Base-by-base conservation (phyloP, 2,888 invertebrate species). In the Rapana venosa region DNA sequence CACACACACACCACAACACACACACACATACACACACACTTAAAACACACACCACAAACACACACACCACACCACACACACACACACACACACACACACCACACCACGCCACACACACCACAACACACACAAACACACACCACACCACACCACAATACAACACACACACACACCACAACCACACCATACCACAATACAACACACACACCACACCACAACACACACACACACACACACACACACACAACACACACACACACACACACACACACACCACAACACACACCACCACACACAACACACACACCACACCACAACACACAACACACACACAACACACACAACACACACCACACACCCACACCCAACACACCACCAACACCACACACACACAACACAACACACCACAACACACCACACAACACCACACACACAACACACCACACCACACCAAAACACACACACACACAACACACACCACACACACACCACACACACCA, bases 251-350 rank as follows among this genome's bases (percentile, higher is more conserved):
- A 15, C 8, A 58, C 8, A 58, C 11, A 58, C 11, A 8, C 15
- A 15, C 58, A 58, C 8, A 58, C 58, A 8, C 11, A 58, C 11
- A 58, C n/a, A n/a, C n/a, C n/a, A n/a, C n/a, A n/a, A n/a, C n/a
- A n/a, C n/a, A 74, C 74, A 74, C 74, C 70, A 20, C 70, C 79
- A 30, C 79, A 79, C 32, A 30, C 79, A 79, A n/a, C n/a, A n/a
- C n/a, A n/a, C n/a, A n/a, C n/a, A n/a, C n/a, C n/a, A n/a, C n/a
- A n/a, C n/a, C n/a, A n/a, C n/a, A n/a, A n/a, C n/a, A n/a, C n/a
- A n/a, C n/a, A n/a, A 79, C 79, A 79, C 79, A 81, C 81, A 81
- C 81, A 36, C 81, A 81, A n/a, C 81, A 81, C 36, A 81, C 81
- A 81, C 81, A n/a, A n/a, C 79, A 32, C 79, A 13, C 81, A 36